phyloP scores from a whole-genome alignment of 1,140 invertebrate species.

The Drosophila pectinifera region DNA sequence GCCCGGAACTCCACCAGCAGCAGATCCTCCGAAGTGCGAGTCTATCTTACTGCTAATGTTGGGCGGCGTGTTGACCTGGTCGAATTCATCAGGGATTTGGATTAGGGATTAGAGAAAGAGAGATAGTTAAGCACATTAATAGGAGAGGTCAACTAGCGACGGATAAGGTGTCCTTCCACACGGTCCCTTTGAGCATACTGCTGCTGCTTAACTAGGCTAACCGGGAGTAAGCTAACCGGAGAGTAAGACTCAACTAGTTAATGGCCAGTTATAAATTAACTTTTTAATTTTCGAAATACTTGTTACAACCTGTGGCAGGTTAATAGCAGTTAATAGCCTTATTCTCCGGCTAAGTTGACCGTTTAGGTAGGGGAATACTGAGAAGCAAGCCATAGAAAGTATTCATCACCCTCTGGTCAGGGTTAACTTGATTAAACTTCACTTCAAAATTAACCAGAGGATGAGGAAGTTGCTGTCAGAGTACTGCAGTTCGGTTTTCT shows the following conservation, averaged over 20 bases:
- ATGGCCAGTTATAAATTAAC: fast-evolving
- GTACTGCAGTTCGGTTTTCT: background rate
- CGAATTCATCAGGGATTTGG: background rate
- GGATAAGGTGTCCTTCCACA: background rate
- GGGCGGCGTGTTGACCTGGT: slow-evolving; percentile 58
- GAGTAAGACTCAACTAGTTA: background rate
- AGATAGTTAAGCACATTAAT: slow-evolving; percentile 15
- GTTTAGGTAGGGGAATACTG: background rate
- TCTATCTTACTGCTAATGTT: slow-evolving; percentile 74
- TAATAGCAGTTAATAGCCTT: background rate
- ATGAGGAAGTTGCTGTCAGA: no score
- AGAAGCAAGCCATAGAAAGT: background rate
- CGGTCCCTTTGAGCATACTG: background rate
- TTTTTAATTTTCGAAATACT: background rate
- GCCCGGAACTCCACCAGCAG: background rate
- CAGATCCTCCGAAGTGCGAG: slow-evolving; percentile 34
- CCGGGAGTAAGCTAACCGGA: background rate
- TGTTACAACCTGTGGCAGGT: background rate
- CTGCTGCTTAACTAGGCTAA: no score
- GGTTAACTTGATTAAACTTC: background rate
- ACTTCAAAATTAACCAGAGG: background rate
- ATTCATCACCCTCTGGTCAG: background rate
- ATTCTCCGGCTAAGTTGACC: background rate
- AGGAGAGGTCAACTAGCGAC: background rate
- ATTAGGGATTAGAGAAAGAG: background rate